Evolutionary conservation across 1,140 invertebrate genomes (phyloP).

Genomic region (Holcopasites calliopsidis): DNA sequence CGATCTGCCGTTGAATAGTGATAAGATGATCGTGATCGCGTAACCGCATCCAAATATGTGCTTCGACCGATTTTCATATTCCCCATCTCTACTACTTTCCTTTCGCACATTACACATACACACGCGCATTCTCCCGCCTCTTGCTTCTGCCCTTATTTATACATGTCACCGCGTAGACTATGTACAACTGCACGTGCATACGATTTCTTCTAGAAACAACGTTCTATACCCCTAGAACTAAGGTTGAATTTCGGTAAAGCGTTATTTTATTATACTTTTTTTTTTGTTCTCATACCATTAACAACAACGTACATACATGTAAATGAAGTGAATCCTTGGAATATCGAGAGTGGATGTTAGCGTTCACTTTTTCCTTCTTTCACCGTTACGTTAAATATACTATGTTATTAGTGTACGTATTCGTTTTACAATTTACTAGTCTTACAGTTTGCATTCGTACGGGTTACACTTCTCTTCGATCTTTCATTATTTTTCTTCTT

Average conservation of each 20-base stretch:
- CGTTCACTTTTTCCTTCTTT: conserved; percentile 52
- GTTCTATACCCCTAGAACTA: conserved; percentile 74
- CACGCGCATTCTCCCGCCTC: conserved; percentile 13
- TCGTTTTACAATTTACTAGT: conserved; percentile 75
- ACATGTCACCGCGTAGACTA: conserved; percentile 62
- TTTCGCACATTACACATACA: background rate
- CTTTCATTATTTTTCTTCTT: background rate
- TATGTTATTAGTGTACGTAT: conserved; percentile 75
- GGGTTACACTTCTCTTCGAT: conserved; percentile 36
- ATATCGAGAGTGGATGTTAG: conserved; percentile 76
- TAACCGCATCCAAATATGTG: conserved; percentile 58
- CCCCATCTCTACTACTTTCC: background rate
- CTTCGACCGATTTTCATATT: conserved; percentile 52
- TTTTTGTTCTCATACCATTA: conserved; percentile 73
- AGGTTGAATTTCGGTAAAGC: conserved; percentile 77
- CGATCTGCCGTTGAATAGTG: conserved; percentile 52
- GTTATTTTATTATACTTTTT: conserved; percentile 73
- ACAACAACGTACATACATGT: conserved; percentile 77
- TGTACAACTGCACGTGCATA: conserved; percentile 73
- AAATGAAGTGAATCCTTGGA: conserved; percentile 77
- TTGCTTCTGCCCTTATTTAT: conserved; percentile 38
- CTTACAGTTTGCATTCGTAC: conserved; percentile 68
- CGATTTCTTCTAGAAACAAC: conserved; percentile 75
- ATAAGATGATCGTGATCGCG: conserved; percentile 67
- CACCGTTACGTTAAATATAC: conserved; percentile 70